phyloP scores from a whole-genome alignment of 2,888 invertebrate genomes.

The Hymenopus coronatus region DNA sequence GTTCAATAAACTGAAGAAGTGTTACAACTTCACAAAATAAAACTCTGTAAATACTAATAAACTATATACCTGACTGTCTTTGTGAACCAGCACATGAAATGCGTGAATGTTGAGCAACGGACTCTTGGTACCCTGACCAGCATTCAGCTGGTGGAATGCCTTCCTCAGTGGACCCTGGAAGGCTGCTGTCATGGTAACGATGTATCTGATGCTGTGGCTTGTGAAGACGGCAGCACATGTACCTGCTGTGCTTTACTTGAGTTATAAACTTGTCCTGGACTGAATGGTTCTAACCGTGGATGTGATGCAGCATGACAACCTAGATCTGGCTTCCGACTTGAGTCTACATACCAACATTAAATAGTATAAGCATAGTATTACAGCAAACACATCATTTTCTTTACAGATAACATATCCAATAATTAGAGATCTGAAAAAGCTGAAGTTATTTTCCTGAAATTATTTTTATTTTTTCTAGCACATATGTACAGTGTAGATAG shows the following conservation, averaged over 20 bases:
- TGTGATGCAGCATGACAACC: slow-evolving; percentile 50
- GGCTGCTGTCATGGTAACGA: slow-evolving; percentile 5
- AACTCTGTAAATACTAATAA: not conserved
- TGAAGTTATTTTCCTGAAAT: no score
- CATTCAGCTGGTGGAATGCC: not conserved
- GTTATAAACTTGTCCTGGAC: slow-evolving; percentile 90
- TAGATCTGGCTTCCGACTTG: slow-evolving; percentile 2
- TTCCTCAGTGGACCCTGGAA: not conserved
- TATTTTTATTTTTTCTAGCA: no score
- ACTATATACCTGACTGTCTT: not conserved
- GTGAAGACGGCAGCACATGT: slow-evolving; percentile 66
- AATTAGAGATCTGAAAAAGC: no score
- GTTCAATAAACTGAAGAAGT: not conserved
- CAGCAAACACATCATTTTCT: no score
- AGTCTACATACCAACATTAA: not conserved
- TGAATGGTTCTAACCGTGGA: slow-evolving; percentile 83
- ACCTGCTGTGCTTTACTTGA: slow-evolving; percentile 88
- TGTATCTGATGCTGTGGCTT: slow-evolving; percentile 31
- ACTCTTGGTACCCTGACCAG: not conserved
- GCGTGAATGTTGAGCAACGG: slow-evolving; percentile 4
- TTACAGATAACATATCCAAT: no score
- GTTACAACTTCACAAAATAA: not conserved
- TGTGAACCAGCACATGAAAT: not conserved
- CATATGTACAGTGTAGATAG: no score
- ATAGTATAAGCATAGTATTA: no score